These are phyloP conservation scores for Saguinus midas DNA, from an alignment of 2,113 vertebrate genomes.

Conservation along the genomic window DNA sequence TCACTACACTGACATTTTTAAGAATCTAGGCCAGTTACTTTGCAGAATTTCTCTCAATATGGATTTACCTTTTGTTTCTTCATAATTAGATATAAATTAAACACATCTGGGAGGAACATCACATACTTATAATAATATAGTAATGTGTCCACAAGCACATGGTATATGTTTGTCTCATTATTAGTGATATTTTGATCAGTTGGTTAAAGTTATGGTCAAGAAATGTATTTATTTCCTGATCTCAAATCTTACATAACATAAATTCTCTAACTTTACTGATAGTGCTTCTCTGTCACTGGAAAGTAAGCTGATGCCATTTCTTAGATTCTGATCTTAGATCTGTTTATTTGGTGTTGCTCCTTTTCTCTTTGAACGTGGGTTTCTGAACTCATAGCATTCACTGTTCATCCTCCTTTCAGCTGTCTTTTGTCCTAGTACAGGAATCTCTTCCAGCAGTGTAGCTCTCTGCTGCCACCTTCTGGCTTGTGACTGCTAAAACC, in stretches of 20 bases:
- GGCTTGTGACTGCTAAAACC: conserved; percentile 45
- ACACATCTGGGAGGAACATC: not conserved
- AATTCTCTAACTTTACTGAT: not conserved
- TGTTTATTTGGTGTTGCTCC: not conserved
- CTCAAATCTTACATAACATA: not conserved
- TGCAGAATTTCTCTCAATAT: not conserved
- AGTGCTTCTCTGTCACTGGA: not conserved
- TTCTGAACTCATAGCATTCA: fast-evolving
- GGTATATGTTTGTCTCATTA: not conserved
- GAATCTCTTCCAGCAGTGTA: not conserved
- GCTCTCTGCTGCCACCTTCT: conserved; percentile 78
- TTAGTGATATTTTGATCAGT: not conserved
- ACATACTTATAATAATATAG: not conserved
- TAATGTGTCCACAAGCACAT: not conserved
- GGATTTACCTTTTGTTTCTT: not conserved
- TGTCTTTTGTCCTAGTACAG: not conserved
- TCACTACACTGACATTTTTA: not conserved
- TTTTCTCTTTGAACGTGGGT: not conserved
- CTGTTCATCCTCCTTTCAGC: not conserved
- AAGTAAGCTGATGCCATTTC: not conserved
- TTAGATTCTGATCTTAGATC: not conserved
- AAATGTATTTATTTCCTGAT: not conserved
- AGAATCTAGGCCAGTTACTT: not conserved
- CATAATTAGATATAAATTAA: not conserved
- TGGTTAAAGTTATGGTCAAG: not conserved